Evolutionary conservation across 1,140 invertebrate species (phyloP).

Genomic region (Cephus cinctus): DNA sequence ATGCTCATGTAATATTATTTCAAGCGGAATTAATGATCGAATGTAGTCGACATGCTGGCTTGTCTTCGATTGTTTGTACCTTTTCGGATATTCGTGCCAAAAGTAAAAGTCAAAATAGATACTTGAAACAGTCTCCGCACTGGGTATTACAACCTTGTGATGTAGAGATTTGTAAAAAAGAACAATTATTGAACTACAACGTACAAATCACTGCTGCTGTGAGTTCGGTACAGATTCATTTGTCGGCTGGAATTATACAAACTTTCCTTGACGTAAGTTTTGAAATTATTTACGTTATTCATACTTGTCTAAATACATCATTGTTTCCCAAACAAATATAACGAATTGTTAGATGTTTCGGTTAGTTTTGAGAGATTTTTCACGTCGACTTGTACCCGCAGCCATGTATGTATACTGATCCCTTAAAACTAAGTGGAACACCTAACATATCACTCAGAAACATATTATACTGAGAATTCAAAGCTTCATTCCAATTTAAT

Average conservation of each 20-base stretch:
- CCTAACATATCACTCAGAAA: too few species aligned
- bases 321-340: too few species aligned
- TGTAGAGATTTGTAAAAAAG: constrained; percentile 66
- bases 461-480: too few species aligned
- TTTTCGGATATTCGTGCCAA: constrained; percentile 67
- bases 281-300: too few species aligned
- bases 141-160: constrained; percentile 69
- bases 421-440: too few species aligned
- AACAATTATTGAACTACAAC: constrained; percentile 63
- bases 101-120: constrained; percentile 39
- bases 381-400: too few species aligned
- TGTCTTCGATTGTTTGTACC: constrained; percentile 65
- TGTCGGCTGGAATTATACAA: constrained; percentile 73
- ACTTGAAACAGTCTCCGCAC: constrained; percentile 32
- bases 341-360: too few species aligned
- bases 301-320: too few species aligned
- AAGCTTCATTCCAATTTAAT: too few species aligned
- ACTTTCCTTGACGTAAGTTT: constrained; percentile 62
- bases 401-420: too few species aligned
- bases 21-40: constrained; percentile 74
- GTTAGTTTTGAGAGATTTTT: too few species aligned
- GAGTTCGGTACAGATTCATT: constrained; percentile 69
- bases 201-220: constrained; percentile 62
- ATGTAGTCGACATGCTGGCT: constrained; percentile 67
- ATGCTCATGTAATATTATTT: constrained; percentile 71